A percentile compares a stretch with the other conserved stretches of the same genome.
These are phyloP conservation scores for Zingel zingel DNA, from an alignment of 2,113 vertebrate species.

Conservation along the genomic window DNA sequence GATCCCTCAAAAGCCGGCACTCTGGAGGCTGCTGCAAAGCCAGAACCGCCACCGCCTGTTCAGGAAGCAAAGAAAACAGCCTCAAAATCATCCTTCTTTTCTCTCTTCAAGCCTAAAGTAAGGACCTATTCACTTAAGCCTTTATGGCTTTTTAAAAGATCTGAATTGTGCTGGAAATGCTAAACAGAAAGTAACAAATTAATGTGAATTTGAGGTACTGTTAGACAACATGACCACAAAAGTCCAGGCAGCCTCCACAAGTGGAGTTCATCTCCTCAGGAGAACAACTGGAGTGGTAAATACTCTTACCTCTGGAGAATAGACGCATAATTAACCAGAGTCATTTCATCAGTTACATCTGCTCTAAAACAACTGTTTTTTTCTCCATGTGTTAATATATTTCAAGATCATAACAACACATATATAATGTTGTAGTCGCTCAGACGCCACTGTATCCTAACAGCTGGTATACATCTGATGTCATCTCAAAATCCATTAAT, in stretches of 20 bases:
- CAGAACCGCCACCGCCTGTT: conserved; percentile 71
- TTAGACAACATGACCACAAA: conserved; percentile 78
- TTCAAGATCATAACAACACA: conserved; percentile 12
- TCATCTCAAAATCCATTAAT: conserved; percentile 13
- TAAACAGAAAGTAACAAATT: conserved; percentile 62
- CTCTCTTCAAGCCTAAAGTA: conserved; percentile 84
- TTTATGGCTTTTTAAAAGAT: not conserved
- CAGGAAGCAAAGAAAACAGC: conserved; percentile 73
- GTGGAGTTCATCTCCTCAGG: conserved; percentile 75
- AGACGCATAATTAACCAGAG: conserved; percentile 62
- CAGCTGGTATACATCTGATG: conserved; percentile 26
- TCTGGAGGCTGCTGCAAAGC: conserved; percentile 80
- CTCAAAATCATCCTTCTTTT: conserved; percentile 72
- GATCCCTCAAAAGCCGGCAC: conserved; percentile 81
- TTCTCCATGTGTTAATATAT: conserved; percentile 21
- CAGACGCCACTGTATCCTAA: conserved; percentile 49
- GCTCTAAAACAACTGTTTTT: conserved; percentile 39
- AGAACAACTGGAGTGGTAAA: conserved; percentile 74
- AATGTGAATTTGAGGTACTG: conserved; percentile 80
- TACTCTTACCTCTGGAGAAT: conserved; percentile 20
- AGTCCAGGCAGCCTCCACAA: conserved; percentile 77
- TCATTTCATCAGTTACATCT: conserved; percentile 37
- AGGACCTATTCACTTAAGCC: conserved; percentile 1
- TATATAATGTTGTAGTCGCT: conserved; percentile 20
- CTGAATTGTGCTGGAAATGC: conserved; percentile 10